Evolutionary conservation across 2,113 vertebrate genomes (phyloP).

Genomic region (Halichoerus grypus): DNA sequence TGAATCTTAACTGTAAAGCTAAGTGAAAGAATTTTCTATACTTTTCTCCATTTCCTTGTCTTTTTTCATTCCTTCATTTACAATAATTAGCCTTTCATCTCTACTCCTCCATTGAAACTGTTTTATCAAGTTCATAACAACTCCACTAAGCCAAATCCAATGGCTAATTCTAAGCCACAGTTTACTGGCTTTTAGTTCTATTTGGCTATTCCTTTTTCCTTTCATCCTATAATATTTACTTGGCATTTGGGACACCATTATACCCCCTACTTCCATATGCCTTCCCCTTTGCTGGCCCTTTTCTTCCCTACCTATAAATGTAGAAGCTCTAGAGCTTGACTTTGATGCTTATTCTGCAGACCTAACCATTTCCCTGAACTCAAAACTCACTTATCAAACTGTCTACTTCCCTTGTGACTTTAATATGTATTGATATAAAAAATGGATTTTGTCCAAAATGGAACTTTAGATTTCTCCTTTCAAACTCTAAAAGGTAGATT

Average conservation of each 20-base stretch:
- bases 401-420: background rate
- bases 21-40: background rate
- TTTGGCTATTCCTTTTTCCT: background rate
- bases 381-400: background rate
- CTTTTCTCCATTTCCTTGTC: background rate
- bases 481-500: background rate
- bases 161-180: background rate
- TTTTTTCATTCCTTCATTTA: background rate
- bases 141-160: background rate
- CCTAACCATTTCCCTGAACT: background rate
- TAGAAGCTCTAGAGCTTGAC: background rate
- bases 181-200: background rate
- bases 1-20: background rate
- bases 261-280: fast-evolving
- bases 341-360: background rate
- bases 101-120: background rate
- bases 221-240: background rate
- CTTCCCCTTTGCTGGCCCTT: background rate
- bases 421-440: background rate
- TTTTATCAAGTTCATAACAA: background rate
- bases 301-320: background rate
- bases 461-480: background rate
- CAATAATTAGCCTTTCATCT: background rate
- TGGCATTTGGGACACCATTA: background rate
- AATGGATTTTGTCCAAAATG: background rate